Evolutionary conservation across 2,888 invertebrate species (phyloP), one percentile per base, ranked within the genome.

Genomic region (Hirtodrosophila duncani): DNA sequence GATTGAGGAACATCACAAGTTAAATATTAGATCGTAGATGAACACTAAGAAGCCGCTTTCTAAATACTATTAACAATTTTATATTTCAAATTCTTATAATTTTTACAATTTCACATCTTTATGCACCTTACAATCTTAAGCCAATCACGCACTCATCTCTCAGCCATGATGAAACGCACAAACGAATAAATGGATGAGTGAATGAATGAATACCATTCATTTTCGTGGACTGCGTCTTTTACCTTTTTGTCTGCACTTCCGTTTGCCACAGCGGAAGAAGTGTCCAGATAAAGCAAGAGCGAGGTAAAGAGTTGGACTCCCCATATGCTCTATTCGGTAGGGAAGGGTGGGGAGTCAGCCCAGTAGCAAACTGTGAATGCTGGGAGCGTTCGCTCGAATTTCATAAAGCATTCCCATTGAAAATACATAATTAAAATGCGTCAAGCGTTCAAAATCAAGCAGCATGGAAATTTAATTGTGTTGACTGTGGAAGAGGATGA

Each of bases 391-490:
- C 55, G 48, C 63, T 53, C 51, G 63, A 63, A 77, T 69, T 77
- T 74, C 81, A 74, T 74, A 74, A 80, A 77, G 74, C 50, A 62
- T 74, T 68, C 21, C 14, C 72, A 80, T 77, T 71, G 74, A 72
- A 74, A 80, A 80, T 74, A n/a, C n/a, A n/a, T n/a, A 74, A 74
- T 74, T 74, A 78, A 74, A 80, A 80, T 80, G 63, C 74, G 78
- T 63, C 69, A 62, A 58, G 50, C 72, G 77, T 80, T 77, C 63
- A 72, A 72, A 72, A 72, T 72, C 72, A 72, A 75, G 80, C 80
- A 66, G 72, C 72, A 63, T 80, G 80, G 68, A 72, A 80, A 72
- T 72, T 72, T 80, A 72, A 72, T 72, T 72, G 72, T 72, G 77
- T 75, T 67, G 72, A 79, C 55, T 63, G 65, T 23, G n/a, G 14